These are phyloP conservation scores for Tragopan temminckii DNA, from an alignment of 2,797 vertebrate species.

Conservation along the genomic window DNA sequence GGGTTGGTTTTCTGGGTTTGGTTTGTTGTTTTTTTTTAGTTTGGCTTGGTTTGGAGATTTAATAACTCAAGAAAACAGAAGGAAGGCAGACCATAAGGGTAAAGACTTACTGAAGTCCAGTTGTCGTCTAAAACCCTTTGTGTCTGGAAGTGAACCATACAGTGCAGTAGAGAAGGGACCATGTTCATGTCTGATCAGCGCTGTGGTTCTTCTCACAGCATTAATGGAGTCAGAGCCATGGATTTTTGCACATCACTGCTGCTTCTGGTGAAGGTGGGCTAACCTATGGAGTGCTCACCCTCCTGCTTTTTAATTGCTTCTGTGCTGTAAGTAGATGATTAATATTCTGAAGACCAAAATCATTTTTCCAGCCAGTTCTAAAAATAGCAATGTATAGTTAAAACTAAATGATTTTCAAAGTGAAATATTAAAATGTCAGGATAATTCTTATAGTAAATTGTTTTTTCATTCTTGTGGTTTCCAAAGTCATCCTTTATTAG, in stretches of 20 bases:
- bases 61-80: neutral
- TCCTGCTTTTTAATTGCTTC: neutral
- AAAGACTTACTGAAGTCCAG: neutral
- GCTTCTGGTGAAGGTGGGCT: neutral
- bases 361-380: neutral
- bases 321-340: neutral
- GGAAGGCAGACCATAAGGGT: neutral
- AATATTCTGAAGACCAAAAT: neutral
- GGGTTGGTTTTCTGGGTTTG: rapidly evolving
- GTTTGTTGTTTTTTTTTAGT: neutral
- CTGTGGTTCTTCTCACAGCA: rapidly evolving
- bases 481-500: neutral
- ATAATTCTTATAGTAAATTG: neutral
- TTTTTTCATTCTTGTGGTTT: neutral
- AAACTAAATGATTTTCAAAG: neutral
- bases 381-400: neutral
- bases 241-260: neutral
- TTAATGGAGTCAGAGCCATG: neutral
- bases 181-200: rapidly evolving
- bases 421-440: slow-evolving; percentile 10
- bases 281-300: neutral
- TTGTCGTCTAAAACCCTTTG: neutral
- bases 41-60: neutral
- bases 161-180: rapidly evolving
- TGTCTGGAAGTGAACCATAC: rapidly evolving